Evolutionary conservation across 2,113 vertebrate species (phyloP).

Genomic region (Ptychochromis oligacanthus): DNA sequence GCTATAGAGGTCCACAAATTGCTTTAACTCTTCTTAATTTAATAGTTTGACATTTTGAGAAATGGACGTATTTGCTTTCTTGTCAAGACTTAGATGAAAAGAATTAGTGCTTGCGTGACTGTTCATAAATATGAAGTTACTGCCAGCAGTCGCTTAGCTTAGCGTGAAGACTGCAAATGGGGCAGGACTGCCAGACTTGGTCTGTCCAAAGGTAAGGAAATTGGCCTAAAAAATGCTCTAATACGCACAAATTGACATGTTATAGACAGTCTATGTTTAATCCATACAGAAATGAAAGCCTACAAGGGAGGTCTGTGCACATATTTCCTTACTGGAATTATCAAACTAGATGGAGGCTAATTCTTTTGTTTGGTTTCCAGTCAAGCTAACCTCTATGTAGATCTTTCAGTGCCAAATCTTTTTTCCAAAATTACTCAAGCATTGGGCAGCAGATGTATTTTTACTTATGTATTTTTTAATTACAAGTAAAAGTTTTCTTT

Average conservation of each 20-base stretch:
- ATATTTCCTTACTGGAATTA: conserved; percentile 5
- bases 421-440: not conserved
- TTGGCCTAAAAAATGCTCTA: not conserved
- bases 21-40: not conserved
- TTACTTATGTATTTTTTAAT: not conserved
- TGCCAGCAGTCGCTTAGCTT: not conserved
- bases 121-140: not conserved
- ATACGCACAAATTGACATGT: conserved; percentile 9
- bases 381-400: not conserved
- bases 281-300: not conserved
- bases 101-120: not conserved
- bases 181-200: not conserved
- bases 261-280: not conserved
- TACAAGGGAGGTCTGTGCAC: not conserved
- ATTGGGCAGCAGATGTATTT: not conserved
- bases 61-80: not conserved
- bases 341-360: not conserved
- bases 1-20: not conserved
- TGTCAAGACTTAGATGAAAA: not conserved
- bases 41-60: not conserved
- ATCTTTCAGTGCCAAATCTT: not conserved
- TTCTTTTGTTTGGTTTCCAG: not conserved
- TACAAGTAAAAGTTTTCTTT: not conserved
- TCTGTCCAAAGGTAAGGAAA: not conserved
- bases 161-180: conserved; percentile 4